These are phyloP conservation scores for Drosophila sp. DNA, from an alignment of 1,140 invertebrate genomes.

Conservation along the genomic window DNA sequence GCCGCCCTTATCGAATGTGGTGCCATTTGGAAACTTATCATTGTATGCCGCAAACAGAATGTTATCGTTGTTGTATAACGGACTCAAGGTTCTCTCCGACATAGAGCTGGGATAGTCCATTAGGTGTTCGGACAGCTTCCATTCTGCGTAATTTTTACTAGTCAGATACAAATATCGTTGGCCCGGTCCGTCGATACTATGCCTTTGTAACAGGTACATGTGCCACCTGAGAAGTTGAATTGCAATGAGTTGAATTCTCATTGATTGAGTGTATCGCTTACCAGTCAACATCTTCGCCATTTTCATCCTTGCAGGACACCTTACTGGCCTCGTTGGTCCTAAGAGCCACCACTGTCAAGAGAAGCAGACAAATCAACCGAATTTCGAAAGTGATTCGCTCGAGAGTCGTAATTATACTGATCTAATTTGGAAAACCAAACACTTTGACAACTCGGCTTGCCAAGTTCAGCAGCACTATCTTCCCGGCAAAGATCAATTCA, in stretches of 20 bases:
- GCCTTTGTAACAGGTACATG: background rate
- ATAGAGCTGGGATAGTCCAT: background rate
- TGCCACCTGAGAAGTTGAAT: background rate
- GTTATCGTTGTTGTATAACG: background rate
- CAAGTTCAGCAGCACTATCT: too few species aligned
- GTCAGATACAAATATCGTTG: background rate
- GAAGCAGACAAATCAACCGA: background rate
- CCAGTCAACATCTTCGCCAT: background rate
- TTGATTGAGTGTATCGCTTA: background rate
- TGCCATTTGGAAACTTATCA: constrained; percentile 6
- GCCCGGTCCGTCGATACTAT: background rate
- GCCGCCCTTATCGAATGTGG: background rate
- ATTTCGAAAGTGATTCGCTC: background rate
- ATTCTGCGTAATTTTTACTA: background rate
- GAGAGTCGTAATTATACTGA: background rate
- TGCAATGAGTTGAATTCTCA: background rate
- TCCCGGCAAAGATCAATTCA: too few species aligned
- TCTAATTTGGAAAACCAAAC: background rate
- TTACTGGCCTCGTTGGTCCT: background rate
- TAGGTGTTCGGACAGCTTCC: background rate
- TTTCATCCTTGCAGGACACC: background rate
- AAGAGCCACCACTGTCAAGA: background rate
- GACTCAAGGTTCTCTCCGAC: background rate
- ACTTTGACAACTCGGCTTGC: too few species aligned
- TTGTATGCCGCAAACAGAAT: background rate